Percentiles rank a stretch among this genome's conserved stretches.
phyloP scores from a whole-genome alignment of 2,888 invertebrate species.

The Andrena trimmerana region DNA sequence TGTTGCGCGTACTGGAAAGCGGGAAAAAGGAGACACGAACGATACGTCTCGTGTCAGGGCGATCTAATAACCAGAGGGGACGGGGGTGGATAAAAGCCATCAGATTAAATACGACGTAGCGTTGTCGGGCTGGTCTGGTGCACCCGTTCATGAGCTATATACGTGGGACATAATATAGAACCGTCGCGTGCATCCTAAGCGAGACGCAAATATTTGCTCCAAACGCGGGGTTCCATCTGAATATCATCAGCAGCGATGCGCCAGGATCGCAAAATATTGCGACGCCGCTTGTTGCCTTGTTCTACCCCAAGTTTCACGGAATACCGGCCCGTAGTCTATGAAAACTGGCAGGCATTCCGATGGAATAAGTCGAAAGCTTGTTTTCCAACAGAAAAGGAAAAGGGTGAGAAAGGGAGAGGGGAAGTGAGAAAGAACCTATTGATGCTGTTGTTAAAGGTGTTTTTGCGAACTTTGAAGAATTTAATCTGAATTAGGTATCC shows the following conservation, averaged over 20 bases:
- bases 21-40: neutral
- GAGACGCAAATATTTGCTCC: slow-evolving; percentile 49
- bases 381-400: neutral
- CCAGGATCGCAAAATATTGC: slow-evolving; percentile 34
- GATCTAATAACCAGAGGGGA: slow-evolving; percentile 45
- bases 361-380: neutral
- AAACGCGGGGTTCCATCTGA: slow-evolving; percentile 44
- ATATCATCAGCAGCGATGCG: slow-evolving; percentile 47
- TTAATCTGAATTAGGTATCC: too few relatives aligned
- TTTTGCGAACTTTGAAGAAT: too few relatives aligned
- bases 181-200: slow-evolving; percentile 39
- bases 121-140: slow-evolving; percentile 1
- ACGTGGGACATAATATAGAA: slow-evolving; percentile 32
- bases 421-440: too few relatives aligned
- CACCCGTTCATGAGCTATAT: neutral
- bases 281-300: neutral
- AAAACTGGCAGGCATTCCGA: neutral
- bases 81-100: slow-evolving; percentile 42
- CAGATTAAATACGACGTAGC: slow-evolving; percentile 52
- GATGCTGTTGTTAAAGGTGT: too few relatives aligned
- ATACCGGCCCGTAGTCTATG: neutral
- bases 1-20: neutral
- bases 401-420: too few relatives aligned
- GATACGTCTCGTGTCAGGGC: slow-evolving; percentile 3
- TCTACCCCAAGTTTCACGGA: neutral